A percentile compares a stretch with the other conserved stretches of the same genome.
These are phyloP conservation scores for Podocnemis expansa DNA, from an alignment of 2,113 vertebrate genomes.

Conservation along the genomic window DNA sequence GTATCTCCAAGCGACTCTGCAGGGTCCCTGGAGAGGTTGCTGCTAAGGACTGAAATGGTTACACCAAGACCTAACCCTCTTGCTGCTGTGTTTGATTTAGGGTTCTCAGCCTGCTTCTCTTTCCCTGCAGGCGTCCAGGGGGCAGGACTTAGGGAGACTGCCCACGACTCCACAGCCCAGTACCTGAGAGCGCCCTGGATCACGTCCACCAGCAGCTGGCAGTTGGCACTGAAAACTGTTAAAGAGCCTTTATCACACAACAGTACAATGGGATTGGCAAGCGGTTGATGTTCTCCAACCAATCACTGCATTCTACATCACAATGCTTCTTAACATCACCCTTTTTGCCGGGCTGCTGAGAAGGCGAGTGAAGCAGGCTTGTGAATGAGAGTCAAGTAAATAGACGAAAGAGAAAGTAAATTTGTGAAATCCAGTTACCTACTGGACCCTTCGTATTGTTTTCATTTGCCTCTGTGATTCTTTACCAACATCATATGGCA, in stretches of 20 bases:
- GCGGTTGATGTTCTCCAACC: background rate
- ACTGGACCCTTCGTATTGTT: background rate
- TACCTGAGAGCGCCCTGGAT: background rate
- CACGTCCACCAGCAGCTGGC: background rate
- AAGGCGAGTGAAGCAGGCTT: background rate
- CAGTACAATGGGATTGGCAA: background rate
- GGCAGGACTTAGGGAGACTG: background rate
- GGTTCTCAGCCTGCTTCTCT: background rate
- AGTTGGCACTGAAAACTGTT: background rate
- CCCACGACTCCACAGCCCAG: background rate
- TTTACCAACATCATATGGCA: background rate
- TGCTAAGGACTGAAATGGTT: background rate
- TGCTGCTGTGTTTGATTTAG: rapidly evolving
- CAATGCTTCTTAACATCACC: background rate
- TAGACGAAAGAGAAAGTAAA: background rate
- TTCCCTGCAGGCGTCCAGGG: rapidly evolving
- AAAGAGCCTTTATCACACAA: background rate
- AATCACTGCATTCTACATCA: background rate
- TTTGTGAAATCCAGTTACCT: rapidly evolving
- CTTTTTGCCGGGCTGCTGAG: background rate
- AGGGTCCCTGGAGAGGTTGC: background rate
- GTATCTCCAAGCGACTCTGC: background rate
- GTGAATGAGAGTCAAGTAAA: background rate
- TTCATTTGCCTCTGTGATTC: background rate
- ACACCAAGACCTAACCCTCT: background rate